Evolutionary conservation across 2,888 invertebrate genomes (phyloP), one percentile per base, ranked within the genome.

Genomic region (Tipula unca): DNA sequence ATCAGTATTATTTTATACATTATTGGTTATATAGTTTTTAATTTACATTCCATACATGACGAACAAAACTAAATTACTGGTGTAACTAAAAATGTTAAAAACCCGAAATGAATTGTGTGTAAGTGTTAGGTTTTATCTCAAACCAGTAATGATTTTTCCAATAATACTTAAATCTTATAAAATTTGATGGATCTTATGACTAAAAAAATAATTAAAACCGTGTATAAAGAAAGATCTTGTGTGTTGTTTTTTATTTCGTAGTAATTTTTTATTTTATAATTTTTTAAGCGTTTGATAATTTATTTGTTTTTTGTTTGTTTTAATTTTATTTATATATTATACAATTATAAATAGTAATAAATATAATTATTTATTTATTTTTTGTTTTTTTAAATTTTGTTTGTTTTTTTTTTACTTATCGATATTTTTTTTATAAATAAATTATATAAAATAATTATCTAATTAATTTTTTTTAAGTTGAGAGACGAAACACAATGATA

Each of bases 301-400:
- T 83, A 83, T 83, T 83, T 83, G 83, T 83, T 83, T 83, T 83
- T 83, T 83, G 83, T 83, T 83, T 83, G 83, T 83, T 83, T 29
- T 83, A 83, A 83, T 83, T 83, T 83, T 83, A 83, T 83, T 83
- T 83, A 83, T 83, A 83, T 83, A 32, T 32, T 32, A 83, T 32
- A 83, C n/a, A 83, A 83, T 32, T 83, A 83, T 83, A 83, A 83
- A 32, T 32, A 83, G 83, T 83, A 83, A 83, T 83, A 83, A 83
- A n/a, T 69, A 83, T 3, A 83, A 32, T 83, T 83, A 32, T 83
- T 83, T 83, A 83, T 32, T 83, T 83, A 83, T 83, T 83, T 32
- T 83, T 83, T 32, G 17, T 83, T 83, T 32, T 5, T 83, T 83
- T 32, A 83, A 29, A 14, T 32, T 83, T 83, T 32, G 29, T 83